Percentiles rank a stretch among this genome's conserved stretches.
Conservation (phyloP, 2,888 invertebrate species). For the Zelleria hepariella region DNA sequence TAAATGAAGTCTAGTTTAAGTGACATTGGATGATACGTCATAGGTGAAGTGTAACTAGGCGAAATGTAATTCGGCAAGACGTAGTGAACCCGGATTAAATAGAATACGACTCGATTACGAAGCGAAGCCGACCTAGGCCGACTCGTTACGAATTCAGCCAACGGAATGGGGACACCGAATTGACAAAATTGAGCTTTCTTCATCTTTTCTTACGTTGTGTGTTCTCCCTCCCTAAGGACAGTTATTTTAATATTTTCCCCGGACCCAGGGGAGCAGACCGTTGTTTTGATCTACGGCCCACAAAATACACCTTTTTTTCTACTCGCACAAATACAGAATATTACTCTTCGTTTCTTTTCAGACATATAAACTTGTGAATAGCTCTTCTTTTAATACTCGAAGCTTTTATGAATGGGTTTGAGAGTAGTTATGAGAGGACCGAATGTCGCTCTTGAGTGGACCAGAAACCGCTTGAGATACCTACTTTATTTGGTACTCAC, state of each 20-base stretch:
- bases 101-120: slow-evolving; percentile 51
- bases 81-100: too few species aligned
- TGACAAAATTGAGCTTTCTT: slow-evolving; percentile 63
- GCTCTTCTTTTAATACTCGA: slow-evolving; percentile 39
- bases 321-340: slow-evolving; percentile 36
- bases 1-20: too few species aligned
- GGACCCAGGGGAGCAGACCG: slow-evolving; percentile 41
- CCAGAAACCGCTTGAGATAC: too few species aligned
- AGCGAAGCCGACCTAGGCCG: slow-evolving; percentile 28
- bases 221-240: slow-evolving; percentile 45
- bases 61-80: too few species aligned
- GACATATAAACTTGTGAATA: slow-evolving; percentile 45
- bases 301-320: slow-evolving; percentile 42
- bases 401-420: slow-evolving; percentile 44
- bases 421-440: slow-evolving; percentile 14
- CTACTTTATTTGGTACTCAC: not conserved
- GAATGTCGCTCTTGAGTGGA: not conserved
- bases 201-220: slow-evolving; percentile 59
- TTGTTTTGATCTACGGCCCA: slow-evolving; percentile 57
- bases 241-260: slow-evolving; percentile 58
- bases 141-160: slow-evolving; percentile 62
- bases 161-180: slow-evolving; percentile 67
- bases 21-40: too few species aligned
- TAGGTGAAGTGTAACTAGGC: too few species aligned
- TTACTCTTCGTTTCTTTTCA: slow-evolving; percentile 37